Base-by-base conservation (phyloP, 2,888 invertebrate species). In the Tetranychus piercei region DNA sequence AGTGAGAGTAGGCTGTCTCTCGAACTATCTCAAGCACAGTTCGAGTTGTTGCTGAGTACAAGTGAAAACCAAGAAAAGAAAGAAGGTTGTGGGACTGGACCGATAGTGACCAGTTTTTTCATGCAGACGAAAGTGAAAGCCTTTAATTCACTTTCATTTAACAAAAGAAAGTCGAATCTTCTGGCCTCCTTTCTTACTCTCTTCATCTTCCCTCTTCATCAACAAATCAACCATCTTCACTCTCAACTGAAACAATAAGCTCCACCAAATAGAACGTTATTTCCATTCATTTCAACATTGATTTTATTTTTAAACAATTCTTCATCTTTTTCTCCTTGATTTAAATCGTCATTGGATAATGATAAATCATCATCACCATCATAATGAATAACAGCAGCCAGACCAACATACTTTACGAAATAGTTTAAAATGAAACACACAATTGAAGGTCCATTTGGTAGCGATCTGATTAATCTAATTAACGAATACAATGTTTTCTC, bases 141-240 rank as follows among this genome's bases (percentile, higher is more conserved):
- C 20, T 72, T 72, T n/a, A 45, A 34, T 34, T 20, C 44, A 72
- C 44, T 20, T 72, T 72, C n/a, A 43, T 20, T n/a, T 3, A 15
- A 34, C 72, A 43, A 72, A 45, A 45, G 34, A 72, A 44, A 15
- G 44, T 43, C n/a, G 11, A 20, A n/a, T 45, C n/a, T 45, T 34
- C 20, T 45, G 34, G 9, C 72, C n/a, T 72, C 72, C 71, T 71
- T 23, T 71, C 71, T 71, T 23, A 22, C 71, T 71, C 4, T 71
- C 72, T n/a, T n/a, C 34, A 20, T 72, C 72, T 34, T 72, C 72
- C 71, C 34, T 34, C 34, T 34, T 34, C 34, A 34, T 34, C 34
- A 34, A 34, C 34, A 34, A 5, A 5, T 55, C 5, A 9, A 55
- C 15, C 55, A 55, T 55, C 55, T 55, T 55, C 55, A 15, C 15